Conservation (phyloP, 92 coral and sea anemone species). For the Plumapathes pennacea region DNA sequence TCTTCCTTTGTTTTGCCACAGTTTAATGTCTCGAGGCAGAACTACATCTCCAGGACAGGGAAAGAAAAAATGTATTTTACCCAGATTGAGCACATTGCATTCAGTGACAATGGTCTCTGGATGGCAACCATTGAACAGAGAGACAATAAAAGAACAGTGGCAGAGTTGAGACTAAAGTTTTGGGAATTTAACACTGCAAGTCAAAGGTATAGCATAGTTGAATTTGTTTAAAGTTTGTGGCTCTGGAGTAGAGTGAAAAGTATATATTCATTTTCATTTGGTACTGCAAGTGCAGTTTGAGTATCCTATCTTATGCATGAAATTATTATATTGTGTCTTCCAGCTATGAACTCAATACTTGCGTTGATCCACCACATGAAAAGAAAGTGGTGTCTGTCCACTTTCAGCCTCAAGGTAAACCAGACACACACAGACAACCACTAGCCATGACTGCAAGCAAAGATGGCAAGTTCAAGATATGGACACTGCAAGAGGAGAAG, state of each 20-base stretch:
- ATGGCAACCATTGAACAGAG: constrained; percentile 94
- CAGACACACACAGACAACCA: constrained; percentile 7
- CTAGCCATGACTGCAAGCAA: constrained; percentile 80
- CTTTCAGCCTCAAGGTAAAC: constrained; percentile 63
- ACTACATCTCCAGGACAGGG: constrained; percentile 57
- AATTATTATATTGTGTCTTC: no score
- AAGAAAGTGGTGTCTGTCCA: constrained; percentile 61
- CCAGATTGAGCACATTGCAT: constrained; percentile 63
- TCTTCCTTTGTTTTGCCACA: constrained; percentile 27
- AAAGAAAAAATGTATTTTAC: constrained; percentile 58
- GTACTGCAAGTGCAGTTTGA: no score
- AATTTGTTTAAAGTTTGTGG: no score
- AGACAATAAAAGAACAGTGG: constrained; percentile 71
- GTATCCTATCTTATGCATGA: no score
- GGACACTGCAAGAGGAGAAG: constrained; percentile 64
- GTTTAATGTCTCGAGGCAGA: constrained; percentile 92
- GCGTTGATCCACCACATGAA: constrained; percentile 86
- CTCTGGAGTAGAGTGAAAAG: no score
- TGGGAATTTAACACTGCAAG: constrained; percentile 71
- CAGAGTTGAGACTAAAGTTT: constrained; percentile 81
- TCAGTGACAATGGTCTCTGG: constrained; percentile 80
- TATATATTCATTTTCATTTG: no score
- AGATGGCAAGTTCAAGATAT: constrained; percentile 95
- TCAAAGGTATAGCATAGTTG: constrained; percentile 54
- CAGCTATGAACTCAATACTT: constrained; percentile 79